Evolutionary conservation across 2,797 vertebrate species (phyloP).

Genomic region (Okamejei kenojei): DNA sequence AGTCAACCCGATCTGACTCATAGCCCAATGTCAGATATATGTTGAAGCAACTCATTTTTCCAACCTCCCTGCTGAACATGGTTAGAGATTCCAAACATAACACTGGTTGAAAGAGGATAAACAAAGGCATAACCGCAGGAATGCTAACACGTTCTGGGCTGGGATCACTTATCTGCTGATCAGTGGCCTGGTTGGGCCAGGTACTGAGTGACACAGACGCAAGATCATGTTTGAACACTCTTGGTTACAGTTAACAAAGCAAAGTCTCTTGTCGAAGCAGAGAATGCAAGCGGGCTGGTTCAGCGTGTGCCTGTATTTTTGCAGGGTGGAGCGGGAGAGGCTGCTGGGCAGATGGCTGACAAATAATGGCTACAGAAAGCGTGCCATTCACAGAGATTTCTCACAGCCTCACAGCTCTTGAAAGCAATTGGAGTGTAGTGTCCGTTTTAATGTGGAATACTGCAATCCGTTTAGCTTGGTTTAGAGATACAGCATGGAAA

Average conservation of each 20-base stretch:
- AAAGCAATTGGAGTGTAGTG: too few species aligned
- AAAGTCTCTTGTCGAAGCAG: not conserved
- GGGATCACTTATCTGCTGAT: not conserved
- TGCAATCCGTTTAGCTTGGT: too few species aligned
- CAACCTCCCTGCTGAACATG: not conserved
- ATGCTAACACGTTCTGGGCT: not conserved
- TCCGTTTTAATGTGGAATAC: too few species aligned
- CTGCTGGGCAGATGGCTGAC: not conserved
- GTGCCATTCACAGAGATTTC: not conserved
- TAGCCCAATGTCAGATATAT: not conserved
- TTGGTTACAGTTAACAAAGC: not conserved
- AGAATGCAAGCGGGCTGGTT: not conserved
- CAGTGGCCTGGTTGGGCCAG: not conserved
- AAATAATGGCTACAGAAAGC: not conserved
- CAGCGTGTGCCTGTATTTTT: not conserved
- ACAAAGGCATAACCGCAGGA: not conserved
- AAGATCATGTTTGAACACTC: not conserved
- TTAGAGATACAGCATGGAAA: too few species aligned
- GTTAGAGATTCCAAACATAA: not conserved
- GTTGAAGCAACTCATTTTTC: not conserved
- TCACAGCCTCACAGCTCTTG: too few species aligned
- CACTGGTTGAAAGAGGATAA: not conserved
- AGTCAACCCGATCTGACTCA: not conserved
- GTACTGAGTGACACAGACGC: not conserved
- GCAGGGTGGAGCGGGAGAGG: not conserved